Base-by-base conservation (phyloP, 2,888 invertebrate species). In the Eupithecia subumbrata region DNA sequence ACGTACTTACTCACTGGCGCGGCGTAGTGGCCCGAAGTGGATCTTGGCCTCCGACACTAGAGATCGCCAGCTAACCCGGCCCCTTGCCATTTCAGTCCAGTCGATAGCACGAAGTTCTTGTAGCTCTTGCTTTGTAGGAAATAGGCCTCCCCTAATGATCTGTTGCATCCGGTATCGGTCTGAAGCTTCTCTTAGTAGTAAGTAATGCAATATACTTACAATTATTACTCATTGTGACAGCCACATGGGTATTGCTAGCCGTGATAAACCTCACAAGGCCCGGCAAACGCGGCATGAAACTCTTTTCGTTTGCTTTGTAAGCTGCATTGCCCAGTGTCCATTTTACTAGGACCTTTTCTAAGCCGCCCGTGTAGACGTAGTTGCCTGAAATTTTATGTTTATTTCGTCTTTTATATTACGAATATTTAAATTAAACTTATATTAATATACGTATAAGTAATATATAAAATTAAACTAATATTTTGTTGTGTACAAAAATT, bases 291-390 rank as follows among this genome's bases (percentile, higher is more conserved):
- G 95, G 94, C 37, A 95, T 91, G 71, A 92, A 93, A 11, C 84
- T 85, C 76, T 90, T 93, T 69, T 94, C 92, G 75, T 88, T 88
- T 0, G 88, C 88, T 83, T 84, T 91, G 75, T 86, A 86, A 1
- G 91, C 88, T 34, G 93, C 82, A 71, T 87, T 85, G 22, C 93
- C 91, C 16, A 91, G 79, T 0, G 92, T 92, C 95, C 95, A 95
- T 80, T 95, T 95, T 0, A 95, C 90, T 66, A 95, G 81, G 0
- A 95, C 95, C 78, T 91, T 92, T 76, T 95, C 95, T 87, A 94
- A 89, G 40, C 95, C 95, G 75, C 95, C 95, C 69, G 93, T 88
- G 74, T 92, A 89, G 1, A 95, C 76, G 74, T 93, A 92, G 76
- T 86, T 92, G 43, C 95, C 95, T 95, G 79, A 18, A 75, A 75